phyloP scores from a whole-genome alignment of 2,797 vertebrate genomes.

The Gymnothorax javanicus region DNA sequence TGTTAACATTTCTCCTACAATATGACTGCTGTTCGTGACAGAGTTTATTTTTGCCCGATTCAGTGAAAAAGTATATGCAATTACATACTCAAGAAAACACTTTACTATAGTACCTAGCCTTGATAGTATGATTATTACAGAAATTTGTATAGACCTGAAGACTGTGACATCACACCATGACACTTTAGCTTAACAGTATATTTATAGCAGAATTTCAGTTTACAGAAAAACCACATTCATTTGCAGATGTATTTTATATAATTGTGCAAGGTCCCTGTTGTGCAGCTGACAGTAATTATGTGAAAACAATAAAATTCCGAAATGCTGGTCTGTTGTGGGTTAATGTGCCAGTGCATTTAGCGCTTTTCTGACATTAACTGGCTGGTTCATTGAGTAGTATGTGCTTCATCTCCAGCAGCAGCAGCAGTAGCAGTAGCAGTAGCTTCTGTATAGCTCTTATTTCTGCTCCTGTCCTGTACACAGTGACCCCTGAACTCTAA shows the following conservation, averaged over 20 bases:
- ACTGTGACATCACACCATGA: not conserved
- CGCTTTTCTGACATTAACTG: not conserved
- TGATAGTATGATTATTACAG: too few relatives aligned
- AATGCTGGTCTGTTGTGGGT: not conserved
- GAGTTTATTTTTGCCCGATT: too few relatives aligned
- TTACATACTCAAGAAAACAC: too few relatives aligned
- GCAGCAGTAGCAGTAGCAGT: too few relatives aligned
- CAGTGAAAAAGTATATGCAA: too few relatives aligned
- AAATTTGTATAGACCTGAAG: too few relatives aligned
- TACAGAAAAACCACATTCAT: not conserved
- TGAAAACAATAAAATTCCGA: not conserved
- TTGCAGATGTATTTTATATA: not conserved
- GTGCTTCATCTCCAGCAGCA: not conserved
- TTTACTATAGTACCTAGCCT: too few relatives aligned
- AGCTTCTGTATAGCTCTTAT: constrained; percentile 10
- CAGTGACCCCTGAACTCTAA: constrained; percentile 38
- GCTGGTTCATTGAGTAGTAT: not conserved
- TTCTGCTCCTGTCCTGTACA: not conserved
- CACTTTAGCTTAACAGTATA: not conserved
- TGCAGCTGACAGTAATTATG: not conserved
- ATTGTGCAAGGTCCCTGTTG: not conserved
- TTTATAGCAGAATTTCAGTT: not conserved
- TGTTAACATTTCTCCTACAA: too few relatives aligned
- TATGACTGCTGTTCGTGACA: too few relatives aligned
- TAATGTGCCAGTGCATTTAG: not conserved